These are phyloP conservation scores for Neostethus bicornis DNA, from an alignment of 2,797 vertebrate species.

Conservation along the genomic window DNA sequence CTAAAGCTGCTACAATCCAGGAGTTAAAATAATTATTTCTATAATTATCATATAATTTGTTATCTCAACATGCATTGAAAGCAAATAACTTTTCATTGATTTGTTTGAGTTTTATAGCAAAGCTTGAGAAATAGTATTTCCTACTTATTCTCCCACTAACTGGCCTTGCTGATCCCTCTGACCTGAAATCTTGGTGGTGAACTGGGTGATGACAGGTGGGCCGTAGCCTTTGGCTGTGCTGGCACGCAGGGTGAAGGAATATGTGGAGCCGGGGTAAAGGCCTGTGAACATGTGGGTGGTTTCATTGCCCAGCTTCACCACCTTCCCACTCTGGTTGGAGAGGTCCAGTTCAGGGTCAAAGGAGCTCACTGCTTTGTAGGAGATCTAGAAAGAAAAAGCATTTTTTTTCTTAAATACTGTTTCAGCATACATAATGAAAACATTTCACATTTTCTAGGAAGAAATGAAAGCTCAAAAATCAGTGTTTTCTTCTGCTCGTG, in stretches of 20 bases:
- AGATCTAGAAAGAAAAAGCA: constrained; percentile 85
- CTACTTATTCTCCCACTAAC: constrained; percentile 4
- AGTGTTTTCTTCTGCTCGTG: neutral
- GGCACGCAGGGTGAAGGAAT: constrained; percentile 94
- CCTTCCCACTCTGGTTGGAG: constrained; percentile 96
- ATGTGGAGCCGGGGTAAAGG: constrained; percentile 94
- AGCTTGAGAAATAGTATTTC: too few species aligned
- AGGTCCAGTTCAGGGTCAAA: constrained; percentile 97
- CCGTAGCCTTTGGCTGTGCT: constrained; percentile 97
- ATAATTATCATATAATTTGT: too few species aligned
- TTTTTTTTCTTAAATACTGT: constrained; percentile 49
- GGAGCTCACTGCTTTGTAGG: constrained; percentile 98
- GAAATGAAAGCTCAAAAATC: constrained; percentile 11
- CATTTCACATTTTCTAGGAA: constrained; percentile 11
- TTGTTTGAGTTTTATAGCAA: neutral
- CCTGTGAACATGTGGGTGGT: constrained; percentile 93
- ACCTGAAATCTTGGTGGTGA: constrained; percentile 99
- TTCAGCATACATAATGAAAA: constrained; percentile 6
- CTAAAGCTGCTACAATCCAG: neutral
- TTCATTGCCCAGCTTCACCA: constrained; percentile 94
- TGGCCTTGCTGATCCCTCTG: constrained; percentile 46
- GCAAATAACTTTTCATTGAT: neutral
- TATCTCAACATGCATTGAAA: neutral
- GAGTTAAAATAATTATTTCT: neutral
- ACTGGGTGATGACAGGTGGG: constrained; percentile 91